Percentiles rank a stretch among this genome's conserved stretches.
phyloP scores from a whole-genome alignment of 2,113 vertebrate species.

The Lagopus leucura region DNA sequence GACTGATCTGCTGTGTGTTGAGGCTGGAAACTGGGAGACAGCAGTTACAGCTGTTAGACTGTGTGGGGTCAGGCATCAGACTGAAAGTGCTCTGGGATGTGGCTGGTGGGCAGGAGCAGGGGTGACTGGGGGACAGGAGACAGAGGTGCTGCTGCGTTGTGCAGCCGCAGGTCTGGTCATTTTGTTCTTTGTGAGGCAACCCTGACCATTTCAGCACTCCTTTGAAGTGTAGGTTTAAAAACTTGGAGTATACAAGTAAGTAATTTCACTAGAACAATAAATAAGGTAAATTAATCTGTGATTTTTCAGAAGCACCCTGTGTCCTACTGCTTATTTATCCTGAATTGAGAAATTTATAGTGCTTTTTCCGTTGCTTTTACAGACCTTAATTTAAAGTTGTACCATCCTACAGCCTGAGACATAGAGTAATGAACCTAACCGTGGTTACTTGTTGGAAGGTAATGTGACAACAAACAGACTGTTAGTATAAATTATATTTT shows the following conservation, averaged over 20 bases:
- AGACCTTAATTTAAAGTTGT: constrained; percentile 11
- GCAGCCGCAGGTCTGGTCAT: background rate
- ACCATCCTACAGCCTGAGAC: background rate
- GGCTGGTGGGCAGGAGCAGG: background rate
- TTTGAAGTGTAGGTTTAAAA: background rate
- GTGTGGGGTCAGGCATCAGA: background rate
- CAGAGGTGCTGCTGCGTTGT: background rate
- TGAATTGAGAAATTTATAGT: background rate
- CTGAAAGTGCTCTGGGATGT: background rate
- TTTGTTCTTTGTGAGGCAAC: background rate
- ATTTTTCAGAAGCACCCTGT: background rate
- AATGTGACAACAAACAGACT: constrained; percentile 33
- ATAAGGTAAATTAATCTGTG: background rate
- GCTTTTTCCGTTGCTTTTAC: background rate
- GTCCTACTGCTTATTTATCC: background rate
- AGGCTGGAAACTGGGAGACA: background rate
- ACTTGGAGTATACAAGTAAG: background rate
- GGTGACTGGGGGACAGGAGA: fast-evolving
- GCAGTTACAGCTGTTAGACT: background rate
- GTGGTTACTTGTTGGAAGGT: constrained; percentile 34
- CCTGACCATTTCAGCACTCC: background rate
- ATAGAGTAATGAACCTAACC: background rate
- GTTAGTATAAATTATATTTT: constrained; percentile 21
- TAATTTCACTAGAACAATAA: background rate
- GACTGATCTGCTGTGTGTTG: background rate